phyloP scores from a whole-genome alignment of 2,888 invertebrate genomes.

The Lepetodrilus schrolli region DNA sequence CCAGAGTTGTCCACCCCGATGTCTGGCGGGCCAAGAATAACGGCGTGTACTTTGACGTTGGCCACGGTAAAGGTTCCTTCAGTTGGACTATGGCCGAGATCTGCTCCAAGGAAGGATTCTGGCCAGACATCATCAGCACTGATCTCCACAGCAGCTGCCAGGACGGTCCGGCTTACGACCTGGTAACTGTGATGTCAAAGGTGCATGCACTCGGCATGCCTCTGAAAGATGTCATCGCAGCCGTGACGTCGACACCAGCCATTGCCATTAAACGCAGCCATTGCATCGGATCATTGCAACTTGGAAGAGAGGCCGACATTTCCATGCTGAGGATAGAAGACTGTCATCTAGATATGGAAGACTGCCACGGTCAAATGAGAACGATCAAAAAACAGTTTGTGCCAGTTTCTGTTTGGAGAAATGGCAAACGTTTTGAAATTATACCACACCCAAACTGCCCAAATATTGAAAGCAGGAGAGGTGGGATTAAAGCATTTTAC shows the following conservation, averaged over 20 bases:
- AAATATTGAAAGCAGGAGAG: not conserved
- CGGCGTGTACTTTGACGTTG: constrained; percentile 67
- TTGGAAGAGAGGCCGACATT: constrained; percentile 62
- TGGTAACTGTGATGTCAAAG: constrained; percentile 65
- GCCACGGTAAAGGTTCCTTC: constrained; percentile 68
- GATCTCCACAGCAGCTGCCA: constrained; percentile 62
- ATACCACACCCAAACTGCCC: constrained; percentile 27
- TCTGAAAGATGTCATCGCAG: constrained; percentile 56
- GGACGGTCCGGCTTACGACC: constrained; percentile 66
- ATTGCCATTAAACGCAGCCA: constrained; percentile 47
- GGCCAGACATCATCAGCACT: constrained; percentile 65
- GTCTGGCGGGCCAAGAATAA: constrained; percentile 60
- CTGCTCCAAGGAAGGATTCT: constrained; percentile 53
- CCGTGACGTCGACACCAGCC: constrained; percentile 64
- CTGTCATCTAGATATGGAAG: constrained; percentile 56
- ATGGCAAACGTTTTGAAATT: constrained; percentile 48
- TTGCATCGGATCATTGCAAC: constrained; percentile 28
- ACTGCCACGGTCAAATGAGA: constrained; percentile 54
- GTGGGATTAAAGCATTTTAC: not conserved
- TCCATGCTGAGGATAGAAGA: constrained; percentile 60
- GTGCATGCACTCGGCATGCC: constrained; percentile 68
- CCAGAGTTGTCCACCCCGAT: constrained; percentile 42
- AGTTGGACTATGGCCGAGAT: constrained; percentile 65
- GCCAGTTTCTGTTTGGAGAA: constrained; percentile 63
- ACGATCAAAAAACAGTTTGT: constrained; percentile 46